Conservation (phyloP, 1,140 invertebrate species). For the Halyomorpha halys region DNA sequence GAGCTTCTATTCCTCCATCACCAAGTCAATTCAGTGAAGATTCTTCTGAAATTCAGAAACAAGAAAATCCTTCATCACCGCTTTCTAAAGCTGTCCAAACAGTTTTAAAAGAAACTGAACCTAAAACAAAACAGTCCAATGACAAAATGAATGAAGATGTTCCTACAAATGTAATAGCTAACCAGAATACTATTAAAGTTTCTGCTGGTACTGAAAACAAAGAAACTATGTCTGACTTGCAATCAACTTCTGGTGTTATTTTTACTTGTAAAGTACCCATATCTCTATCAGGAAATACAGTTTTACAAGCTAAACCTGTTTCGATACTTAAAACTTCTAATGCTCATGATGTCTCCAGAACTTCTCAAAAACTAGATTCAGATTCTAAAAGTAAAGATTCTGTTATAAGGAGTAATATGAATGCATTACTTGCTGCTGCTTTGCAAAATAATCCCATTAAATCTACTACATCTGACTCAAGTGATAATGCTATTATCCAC, state of each 20-base stretch:
- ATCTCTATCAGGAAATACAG: conserved; percentile 20
- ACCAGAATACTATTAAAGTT: background rate
- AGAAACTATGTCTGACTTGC: background rate
- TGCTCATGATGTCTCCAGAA: conserved; percentile 8
- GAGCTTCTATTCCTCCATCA: background rate
- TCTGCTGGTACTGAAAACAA: conserved; percentile 4
- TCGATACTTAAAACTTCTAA: conserved; percentile 28
- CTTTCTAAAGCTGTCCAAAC: conserved; percentile 26
- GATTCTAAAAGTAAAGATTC: conserved; percentile 35
- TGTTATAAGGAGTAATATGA: conserved; percentile 39
- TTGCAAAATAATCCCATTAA: conserved; percentile 29
- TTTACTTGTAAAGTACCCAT: conserved; percentile 28
- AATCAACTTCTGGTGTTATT: conserved; percentile 27
- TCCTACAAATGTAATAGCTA: background rate
- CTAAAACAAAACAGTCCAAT: background rate
- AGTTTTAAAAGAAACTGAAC: conserved; percentile 20
- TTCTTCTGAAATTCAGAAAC: conserved; percentile 12
- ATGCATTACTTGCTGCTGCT: conserved; percentile 37
- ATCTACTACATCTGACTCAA: conserved; percentile 13
- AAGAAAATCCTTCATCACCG: conserved; percentile 2
- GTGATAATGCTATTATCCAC: conserved; percentile 2
- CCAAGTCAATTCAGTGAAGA: background rate
- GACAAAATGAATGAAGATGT: background rate
- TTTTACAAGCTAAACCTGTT: conserved; percentile 29
- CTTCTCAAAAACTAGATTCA: conserved; percentile 22